A percentile compares a stretch with the other conserved stretches of the same genome.
Conservation (phyloP, 2,888 invertebrate species). For the Nineta flava region DNA sequence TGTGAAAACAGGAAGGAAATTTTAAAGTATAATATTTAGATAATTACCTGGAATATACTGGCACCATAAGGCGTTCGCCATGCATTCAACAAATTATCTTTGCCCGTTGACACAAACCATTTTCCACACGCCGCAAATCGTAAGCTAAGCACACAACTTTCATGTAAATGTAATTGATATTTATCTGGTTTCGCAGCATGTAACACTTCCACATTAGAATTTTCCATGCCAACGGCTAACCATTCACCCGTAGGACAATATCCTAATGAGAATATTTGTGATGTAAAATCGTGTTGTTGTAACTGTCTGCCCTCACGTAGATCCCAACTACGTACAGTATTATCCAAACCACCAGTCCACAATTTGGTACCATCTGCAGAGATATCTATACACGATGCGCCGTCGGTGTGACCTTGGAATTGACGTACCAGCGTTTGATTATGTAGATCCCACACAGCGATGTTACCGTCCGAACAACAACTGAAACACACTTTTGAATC, state of each 20-base stretch:
- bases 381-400: conserved; percentile 95
- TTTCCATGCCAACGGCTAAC: conserved; percentile 98
- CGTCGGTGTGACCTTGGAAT: conserved; percentile 94
- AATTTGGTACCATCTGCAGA: conserved; percentile 80
- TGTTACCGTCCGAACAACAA: conserved; percentile 96
- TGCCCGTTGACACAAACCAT: conserved; percentile 99
- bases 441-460: conserved; percentile 90
- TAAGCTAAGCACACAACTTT: conserved; percentile 90
- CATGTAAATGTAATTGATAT: conserved; percentile 90
- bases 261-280: conserved; percentile 70
- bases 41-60: conserved; percentile 85
- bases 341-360: conserved; percentile 91
- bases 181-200: conserved; percentile 84
- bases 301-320: conserved; percentile 81
- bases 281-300: conserved; percentile 90
- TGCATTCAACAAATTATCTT: conserved; percentile 92
- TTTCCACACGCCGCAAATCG: conserved; percentile 92
- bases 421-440: conserved; percentile 84
- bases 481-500: conserved; percentile 97
- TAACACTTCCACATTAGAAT: conserved; percentile 89
- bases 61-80: conserved; percentile 98
- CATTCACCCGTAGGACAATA: conserved; percentile 95
- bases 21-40: too few relatives aligned
- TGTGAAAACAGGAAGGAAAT: too few relatives aligned
- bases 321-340: conserved; percentile 95